Evolutionary conservation across 2,797 vertebrate genomes (phyloP).

Genomic region (Antrozous pallidus): DNA sequence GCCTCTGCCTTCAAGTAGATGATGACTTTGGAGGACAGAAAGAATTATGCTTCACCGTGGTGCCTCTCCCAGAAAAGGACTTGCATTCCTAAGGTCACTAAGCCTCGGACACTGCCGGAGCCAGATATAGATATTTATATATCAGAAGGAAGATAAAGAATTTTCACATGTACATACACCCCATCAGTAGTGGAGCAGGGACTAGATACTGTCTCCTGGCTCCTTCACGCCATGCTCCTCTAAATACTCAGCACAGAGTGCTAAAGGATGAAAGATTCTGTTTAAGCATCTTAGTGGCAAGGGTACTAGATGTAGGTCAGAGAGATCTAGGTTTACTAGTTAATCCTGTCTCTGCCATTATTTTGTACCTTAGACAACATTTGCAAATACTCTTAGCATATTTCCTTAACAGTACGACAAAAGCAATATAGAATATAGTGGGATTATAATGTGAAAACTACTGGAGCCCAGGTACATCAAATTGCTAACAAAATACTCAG

Average conservation of each 20-base stretch:
- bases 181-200: not conserved
- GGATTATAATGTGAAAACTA: not conserved
- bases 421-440: not conserved
- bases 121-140: not conserved
- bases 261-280: not conserved
- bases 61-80: not conserved
- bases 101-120: not conserved
- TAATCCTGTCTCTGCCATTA: not conserved
- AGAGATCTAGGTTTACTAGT: not conserved
- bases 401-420: not conserved
- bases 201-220: not conserved
- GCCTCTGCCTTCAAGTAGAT: not conserved
- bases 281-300: not conserved
- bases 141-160: not conserved
- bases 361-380: not conserved
- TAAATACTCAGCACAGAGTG: not conserved
- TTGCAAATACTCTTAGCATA: not conserved
- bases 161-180: not conserved
- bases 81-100: not conserved
- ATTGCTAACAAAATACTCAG: constrained; percentile 32
- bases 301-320: not conserved
- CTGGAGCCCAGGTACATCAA: not conserved
- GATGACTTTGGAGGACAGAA: not conserved
- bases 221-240: not conserved
- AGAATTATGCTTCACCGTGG: not conserved